Base-by-base conservation (phyloP, 2,113 vertebrate genomes). In the Aepyceros melampus region DNA sequence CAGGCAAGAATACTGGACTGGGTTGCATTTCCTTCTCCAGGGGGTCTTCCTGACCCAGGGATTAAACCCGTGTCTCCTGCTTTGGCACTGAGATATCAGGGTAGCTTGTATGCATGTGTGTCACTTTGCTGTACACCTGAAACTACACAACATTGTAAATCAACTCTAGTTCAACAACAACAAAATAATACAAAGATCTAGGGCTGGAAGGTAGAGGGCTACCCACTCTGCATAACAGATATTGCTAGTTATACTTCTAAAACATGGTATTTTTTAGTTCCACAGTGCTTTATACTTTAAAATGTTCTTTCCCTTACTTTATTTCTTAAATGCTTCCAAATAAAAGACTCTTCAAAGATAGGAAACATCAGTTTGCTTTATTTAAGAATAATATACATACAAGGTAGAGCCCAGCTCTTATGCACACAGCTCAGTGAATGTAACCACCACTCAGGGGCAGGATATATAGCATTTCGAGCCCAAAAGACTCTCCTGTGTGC, bases 271-370 rank as follows among this genome's bases (percentile, higher is more conserved):
- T 17, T 89, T 96, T n/a, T 79, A 45, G 53, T 40, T 86, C 10
- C 11, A 76, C 12, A 53, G 19, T 6, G 62, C 21, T 74, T 90
- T 47, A 88, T 1, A 62, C 23, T 76, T 83, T 85, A 53, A 64
- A 96, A 36, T 76, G 36, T n/a, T 60, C 16, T 95, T 83, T 89
- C 17, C 27, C n/a, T 91, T 97, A 88, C n/a, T 16, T 90, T 84
- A 79, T 83, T 74, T 91, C 97, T 14, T 91, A 86, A 91, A 85
- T 76, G 27, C 36, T 97, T 97, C 92, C 85, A 82, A 94, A 81
- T 92, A 92, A 94, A 96, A 89, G 7, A 67, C 12, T 0, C 27
- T 97, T 97, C 36, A 92, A 95, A 94, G 71, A 43, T 56, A 83
- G 40, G 85, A 96, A 96, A 83, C 82, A 47, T 36, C 74, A n/a